Evolutionary conservation across 2,797 vertebrate genomes (phyloP), one percentile per base, ranked within the genome.

Genomic region (Muscicapa comitata): DNA sequence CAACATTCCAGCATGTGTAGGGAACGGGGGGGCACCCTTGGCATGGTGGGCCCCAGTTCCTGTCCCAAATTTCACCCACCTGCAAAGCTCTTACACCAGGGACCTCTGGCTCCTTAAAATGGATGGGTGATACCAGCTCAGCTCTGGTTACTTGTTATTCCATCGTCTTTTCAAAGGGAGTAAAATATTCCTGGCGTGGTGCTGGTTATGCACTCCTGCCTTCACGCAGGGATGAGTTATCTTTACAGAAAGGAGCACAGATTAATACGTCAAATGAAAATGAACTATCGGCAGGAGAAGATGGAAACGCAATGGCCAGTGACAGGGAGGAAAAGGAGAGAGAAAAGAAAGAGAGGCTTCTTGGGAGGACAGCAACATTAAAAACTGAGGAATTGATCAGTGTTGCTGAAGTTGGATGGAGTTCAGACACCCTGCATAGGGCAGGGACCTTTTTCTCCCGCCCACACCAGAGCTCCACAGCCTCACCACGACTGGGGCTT

Each of bases 261-360:
- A 96, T 97, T 96, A 96, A 94, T 82, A 90, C 66, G 84, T 97
- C 94, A 95, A 86, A 95, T 94, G 93, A 95, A 95, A 96, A 93
- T 93, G 96, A 95, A 94, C 88, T 95, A 95, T 94, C 0, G 75
- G 81, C 92, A 95, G 94, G 89, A 57, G 25, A 35, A 95, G 93
- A 94, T 67, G 92, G 85, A 89, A 97, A 89, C 2, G 67, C 63
- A 57, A 74, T 40, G 74, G 92, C 73, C 90, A 4, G 55, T 23
- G 74, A 93, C 80, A 82, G 86, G 71, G 59, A 92, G 80, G 71
- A 86, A 83, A 88, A 79, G 57, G 57, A 65, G 67, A 68, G 77
- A 35, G 75, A 79, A 87, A 83, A 61, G 87, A 82, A 82, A 91
- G 51, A 0, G 0, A 83, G 76, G 85, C 45, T 82, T 33, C 80